Base-by-base conservation (phyloP, 2,888 invertebrate species). In the Periphyllus acericola region DNA sequence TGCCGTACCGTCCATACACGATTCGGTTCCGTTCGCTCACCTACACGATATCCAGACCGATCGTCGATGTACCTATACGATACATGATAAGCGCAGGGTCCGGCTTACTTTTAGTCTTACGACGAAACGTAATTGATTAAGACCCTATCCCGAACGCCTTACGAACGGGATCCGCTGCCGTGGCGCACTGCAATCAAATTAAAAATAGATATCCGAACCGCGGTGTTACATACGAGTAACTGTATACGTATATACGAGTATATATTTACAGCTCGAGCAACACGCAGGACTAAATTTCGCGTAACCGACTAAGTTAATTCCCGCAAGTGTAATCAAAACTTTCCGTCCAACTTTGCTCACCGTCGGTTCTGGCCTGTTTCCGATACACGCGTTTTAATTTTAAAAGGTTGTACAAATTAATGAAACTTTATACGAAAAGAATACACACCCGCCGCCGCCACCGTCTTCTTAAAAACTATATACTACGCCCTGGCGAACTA, bases 281-380 rank as follows among this genome's bases (percentile, higher is more conserved):
- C 83, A 55, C n/a, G 74, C 34, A n/a, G 55, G 55, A 75, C 75
- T 83, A 75, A 25, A 75, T 75, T 83, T 83, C 25, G n/a, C 17
- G n/a, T 17, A 36, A 74, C 52, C 74, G 52, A 25, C 75, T 19
- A 40, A 75, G 36, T 84, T 60, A 21, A 84, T 84, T 84, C 75
- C 83, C 75, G 75, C 40, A 32, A 84, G 83, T 75, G 76, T 76
- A 75, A 76, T 84, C 83, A 76, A 84, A 84, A 84, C 60, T 84
- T 84, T 66, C 34, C 40, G 83, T 84, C 36, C 75, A 21, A 75
- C 75, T 66, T 71, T 66, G 21, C 29, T 21, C 32, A 34, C 29
- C 25, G 72, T 71, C 36, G 81, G 82, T 83, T 75, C 75, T 66
- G 75, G 66, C 40, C 60, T 60, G 25, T 76, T 76, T 46, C 40